A percentile compares a stretch with the other conserved stretches of the same genome.
phyloP scores from a whole-genome alignment of 2,888 invertebrate genomes.

The Lepidocyrtinus sp. region DNA sequence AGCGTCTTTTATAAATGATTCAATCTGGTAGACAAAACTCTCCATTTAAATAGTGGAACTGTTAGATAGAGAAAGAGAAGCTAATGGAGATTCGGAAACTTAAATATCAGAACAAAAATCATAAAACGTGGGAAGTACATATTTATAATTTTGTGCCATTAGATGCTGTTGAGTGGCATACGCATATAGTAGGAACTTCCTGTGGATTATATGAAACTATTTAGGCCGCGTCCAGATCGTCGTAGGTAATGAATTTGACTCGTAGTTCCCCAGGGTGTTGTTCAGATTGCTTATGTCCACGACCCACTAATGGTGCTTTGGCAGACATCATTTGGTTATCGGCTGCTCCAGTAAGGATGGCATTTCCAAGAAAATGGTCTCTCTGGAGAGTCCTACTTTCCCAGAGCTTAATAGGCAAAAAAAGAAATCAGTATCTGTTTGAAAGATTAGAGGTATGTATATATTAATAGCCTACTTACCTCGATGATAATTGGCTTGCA shows the following conservation, averaged over 20 bases:
- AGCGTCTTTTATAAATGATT: no score
- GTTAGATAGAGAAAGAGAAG: no score
- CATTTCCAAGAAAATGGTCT: conserved; percentile 66
- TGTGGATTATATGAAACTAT: background rate
- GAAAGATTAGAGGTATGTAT: no score
- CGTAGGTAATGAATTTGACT: conserved; percentile 63
- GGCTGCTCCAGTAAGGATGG: conserved; percentile 62
- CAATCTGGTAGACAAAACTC: no score
- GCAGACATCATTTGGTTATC: conserved; percentile 58
- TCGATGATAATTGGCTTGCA: conserved; percentile 66
- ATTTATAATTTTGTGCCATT: no score
- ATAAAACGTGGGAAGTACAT: no score
- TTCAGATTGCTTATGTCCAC: conserved; percentile 62
- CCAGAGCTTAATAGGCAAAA: conserved; percentile 64
- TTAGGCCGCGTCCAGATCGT: conserved; percentile 65
- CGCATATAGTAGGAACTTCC: background rate
- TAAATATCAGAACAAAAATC: no score
- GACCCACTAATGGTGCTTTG: conserved; percentile 65
- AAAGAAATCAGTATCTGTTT: no score
- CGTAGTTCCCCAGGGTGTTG: conserved; percentile 66
- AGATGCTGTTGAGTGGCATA: background rate
- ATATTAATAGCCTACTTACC: conserved; percentile 31
- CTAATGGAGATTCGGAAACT: no score
- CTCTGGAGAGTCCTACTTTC: conserved; percentile 56
- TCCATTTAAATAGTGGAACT: no score